These are phyloP conservation scores for Aleiodes testaceus DNA, from an alignment of 2,888 invertebrate species.

Conservation along the genomic window DNA sequence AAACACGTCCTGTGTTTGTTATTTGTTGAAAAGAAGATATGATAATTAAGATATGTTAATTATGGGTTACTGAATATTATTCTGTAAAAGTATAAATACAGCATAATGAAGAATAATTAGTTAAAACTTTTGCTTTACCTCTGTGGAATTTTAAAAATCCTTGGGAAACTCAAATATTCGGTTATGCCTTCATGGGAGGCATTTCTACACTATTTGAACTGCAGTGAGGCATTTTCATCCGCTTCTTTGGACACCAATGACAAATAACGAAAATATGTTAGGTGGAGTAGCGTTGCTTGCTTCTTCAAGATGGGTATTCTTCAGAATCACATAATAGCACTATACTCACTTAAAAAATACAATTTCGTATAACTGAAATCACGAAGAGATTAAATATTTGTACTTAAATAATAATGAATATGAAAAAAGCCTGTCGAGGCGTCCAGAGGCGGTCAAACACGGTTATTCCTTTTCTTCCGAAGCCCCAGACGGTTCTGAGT, in stretches of 20 bases:
- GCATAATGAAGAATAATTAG: no score
- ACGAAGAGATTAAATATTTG: no score
- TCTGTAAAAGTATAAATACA: no score
- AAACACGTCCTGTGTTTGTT: neutral
- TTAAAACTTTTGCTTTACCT: neutral
- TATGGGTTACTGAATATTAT: no score
- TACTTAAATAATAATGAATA: no score
- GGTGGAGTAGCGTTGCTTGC: no score
- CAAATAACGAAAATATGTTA: neutral
- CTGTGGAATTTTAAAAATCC: neutral
- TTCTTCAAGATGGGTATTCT: no score
- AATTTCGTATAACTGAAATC: no score
- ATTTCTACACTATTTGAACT: neutral
- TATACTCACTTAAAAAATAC: no score
- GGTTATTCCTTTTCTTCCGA: neutral
- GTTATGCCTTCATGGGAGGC: neutral
- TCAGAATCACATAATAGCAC: no score
- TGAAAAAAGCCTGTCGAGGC: neutral
- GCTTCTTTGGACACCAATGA: neutral
- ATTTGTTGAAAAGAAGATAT: no score
- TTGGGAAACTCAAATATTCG: neutral
- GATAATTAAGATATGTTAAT: no score
- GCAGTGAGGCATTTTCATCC: neutral
- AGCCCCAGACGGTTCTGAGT: neutral
- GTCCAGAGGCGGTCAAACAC: slow-evolving; percentile 1